A percentile compares a stretch with the other conserved stretches of the same genome.
Evolutionary conservation across 2,888 invertebrate genomes (phyloP).

Genomic region (Pterostichus niger): DNA sequence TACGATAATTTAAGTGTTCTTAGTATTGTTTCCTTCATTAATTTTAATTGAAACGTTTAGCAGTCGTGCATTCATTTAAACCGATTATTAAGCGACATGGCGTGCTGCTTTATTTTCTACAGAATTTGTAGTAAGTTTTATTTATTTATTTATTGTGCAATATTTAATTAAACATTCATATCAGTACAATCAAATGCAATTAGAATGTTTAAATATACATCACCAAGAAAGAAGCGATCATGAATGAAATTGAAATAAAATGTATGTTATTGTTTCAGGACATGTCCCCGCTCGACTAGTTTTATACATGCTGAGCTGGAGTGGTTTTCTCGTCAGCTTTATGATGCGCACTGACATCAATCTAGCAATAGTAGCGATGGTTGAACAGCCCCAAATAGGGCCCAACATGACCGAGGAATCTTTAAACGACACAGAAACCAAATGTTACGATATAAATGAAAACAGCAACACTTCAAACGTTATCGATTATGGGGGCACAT

Average conservation of each 20-base stretch:
- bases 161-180: no score
- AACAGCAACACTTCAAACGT: background rate
- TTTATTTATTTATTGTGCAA: constrained; percentile 1
- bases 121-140: no score
- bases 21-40: background rate
- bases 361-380: constrained; percentile 86
- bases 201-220: no score
- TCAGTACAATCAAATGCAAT: no score
- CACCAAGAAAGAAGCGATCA: no score
- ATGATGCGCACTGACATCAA: constrained; percentile 89
- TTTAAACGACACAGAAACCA: constrained; percentile 70
- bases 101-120: no score
- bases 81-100: no score
- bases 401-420: constrained; percentile 19
- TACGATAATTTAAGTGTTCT: background rate
- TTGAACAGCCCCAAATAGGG: constrained; percentile 72
- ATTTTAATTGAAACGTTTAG: no score
- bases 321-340: constrained; percentile 86
- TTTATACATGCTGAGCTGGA: constrained; percentile 85
- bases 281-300: constrained; percentile 84
- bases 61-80: no score
- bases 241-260: no score
- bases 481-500: constrained; percentile 77
- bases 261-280: constrained; percentile 71
- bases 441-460: constrained; percentile 13